These are phyloP conservation scores for Panorpa germanica DNA, from an alignment of 2,888 invertebrate species.

Conservation along the genomic window DNA sequence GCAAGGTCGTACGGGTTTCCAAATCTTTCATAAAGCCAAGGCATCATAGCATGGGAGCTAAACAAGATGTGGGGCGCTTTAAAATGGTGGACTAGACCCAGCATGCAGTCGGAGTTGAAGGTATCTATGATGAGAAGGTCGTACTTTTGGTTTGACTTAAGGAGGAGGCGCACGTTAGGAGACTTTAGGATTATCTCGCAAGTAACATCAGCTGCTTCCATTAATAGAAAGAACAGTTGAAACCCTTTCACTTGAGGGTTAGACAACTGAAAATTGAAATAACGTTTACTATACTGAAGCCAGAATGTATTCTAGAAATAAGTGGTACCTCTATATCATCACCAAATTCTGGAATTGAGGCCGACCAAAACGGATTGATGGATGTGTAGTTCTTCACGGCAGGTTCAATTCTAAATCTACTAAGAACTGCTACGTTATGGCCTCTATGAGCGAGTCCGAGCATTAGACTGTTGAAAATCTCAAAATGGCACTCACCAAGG, in stretches of 20 bases:
- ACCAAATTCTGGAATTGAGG: too few relatives aligned
- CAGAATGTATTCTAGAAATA: too few relatives aligned
- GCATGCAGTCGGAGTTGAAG: conserved; percentile 37
- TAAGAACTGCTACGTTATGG: conserved; percentile 28
- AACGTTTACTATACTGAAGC: too few relatives aligned
- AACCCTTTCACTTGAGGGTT: too few relatives aligned
- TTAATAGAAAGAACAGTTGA: conserved; percentile 4
- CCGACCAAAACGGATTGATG: too few relatives aligned
- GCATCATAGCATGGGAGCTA: conserved; percentile 32
- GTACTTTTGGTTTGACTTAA: conserved; percentile 24
- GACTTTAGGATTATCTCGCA: conserved; percentile 7
- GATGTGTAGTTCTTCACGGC: conserved; percentile 23
- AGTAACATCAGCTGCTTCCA: not conserved
- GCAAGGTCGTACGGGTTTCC: conserved; percentile 38
- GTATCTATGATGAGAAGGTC: conserved; percentile 38
- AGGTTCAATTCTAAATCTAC: conserved; percentile 24
- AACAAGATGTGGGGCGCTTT: conserved; percentile 33
- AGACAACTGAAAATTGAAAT: too few relatives aligned
- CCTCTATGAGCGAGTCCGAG: conserved; percentile 26
- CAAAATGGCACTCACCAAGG: conserved; percentile 26
- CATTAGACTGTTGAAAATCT: conserved; percentile 26
- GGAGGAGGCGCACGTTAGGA: conserved; percentile 4
- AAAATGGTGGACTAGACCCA: conserved; percentile 35
- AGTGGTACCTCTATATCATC: too few relatives aligned
- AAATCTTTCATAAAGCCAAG: conserved; percentile 33